phyloP scores from a whole-genome alignment of 2,888 invertebrate genomes.

The Dione juno region DNA sequence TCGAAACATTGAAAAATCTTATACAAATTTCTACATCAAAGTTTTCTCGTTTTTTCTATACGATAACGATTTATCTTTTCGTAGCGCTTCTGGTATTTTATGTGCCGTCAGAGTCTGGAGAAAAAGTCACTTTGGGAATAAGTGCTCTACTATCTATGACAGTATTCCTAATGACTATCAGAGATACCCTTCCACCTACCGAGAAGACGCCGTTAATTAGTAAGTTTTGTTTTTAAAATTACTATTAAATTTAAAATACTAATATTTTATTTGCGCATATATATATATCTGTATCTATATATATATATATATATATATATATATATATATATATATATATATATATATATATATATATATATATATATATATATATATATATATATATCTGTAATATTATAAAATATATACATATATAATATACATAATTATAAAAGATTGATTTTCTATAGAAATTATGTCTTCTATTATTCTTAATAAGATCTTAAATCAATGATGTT shows the following conservation, averaged over 20 bases:
- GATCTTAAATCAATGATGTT: conserved; percentile 1
- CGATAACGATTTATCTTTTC: conserved; percentile 45
- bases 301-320: no score
- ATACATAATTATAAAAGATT: background rate
- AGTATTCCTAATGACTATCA: conserved; percentile 93
- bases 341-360: no score
- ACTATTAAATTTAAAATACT: background rate
- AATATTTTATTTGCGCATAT: no score
- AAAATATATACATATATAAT: no score
- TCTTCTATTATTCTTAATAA: background rate
- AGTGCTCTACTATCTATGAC: conserved; percentile 95
- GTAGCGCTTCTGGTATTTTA: conserved; percentile 92
- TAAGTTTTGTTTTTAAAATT: conserved; percentile 74
- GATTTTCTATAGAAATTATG: background rate
- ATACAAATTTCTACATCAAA: background rate
- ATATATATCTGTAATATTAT: no score
- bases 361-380: no score
- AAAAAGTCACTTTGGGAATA: conserved; percentile 93
- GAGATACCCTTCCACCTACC: conserved; percentile 93
- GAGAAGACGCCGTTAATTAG: conserved; percentile 94
- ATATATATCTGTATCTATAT: no score
- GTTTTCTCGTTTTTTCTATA: background rate
- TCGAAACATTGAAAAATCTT: background rate
- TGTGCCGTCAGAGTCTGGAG: conserved; percentile 94
- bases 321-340: no score